Conservation (phyloP, 1,140 invertebrate species). For the Brachionus manjavacas region DNA sequence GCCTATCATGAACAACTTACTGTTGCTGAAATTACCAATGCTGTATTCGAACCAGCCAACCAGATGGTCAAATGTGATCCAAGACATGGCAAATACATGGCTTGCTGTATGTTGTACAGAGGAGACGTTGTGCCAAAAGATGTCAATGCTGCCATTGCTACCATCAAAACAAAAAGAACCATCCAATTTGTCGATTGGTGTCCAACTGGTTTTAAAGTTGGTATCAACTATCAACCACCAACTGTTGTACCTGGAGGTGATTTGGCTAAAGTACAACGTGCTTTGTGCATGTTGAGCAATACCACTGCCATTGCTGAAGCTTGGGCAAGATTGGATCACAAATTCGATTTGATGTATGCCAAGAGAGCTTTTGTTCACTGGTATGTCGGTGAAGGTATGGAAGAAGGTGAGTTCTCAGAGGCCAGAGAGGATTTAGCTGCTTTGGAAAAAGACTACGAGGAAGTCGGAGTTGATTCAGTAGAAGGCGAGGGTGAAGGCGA, state of each 20-base stretch:
- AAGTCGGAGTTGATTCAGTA: conserved; percentile 59
- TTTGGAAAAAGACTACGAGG: conserved; percentile 47
- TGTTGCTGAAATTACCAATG: conserved; percentile 78
- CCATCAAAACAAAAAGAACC: conserved; percentile 70
- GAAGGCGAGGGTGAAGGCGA: conserved; percentile 42
- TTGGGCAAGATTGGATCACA: conserved; percentile 65
- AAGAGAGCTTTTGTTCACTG: conserved; percentile 46
- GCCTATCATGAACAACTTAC: conserved; percentile 57
- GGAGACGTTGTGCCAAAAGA: conserved; percentile 67
- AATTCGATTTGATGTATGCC: conserved; percentile 46
- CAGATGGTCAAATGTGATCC: conserved; percentile 88
- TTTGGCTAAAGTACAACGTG: conserved; percentile 62
- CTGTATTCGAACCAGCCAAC: conserved; percentile 79
- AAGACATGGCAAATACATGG: conserved; percentile 63
- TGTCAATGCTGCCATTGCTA: conserved; percentile 76
- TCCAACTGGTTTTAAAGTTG: conserved; percentile 70
- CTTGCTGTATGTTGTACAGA: conserved; percentile 52
- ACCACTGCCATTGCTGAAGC: conserved; percentile 74
- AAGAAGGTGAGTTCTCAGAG: conserved; percentile 56
- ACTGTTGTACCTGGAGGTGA: conserved; percentile 71
- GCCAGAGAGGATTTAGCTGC: conserved; percentile 48
- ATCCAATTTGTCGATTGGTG: conserved; percentile 88
- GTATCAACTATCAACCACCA: conserved; percentile 71
- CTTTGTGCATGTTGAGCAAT: conserved; percentile 74
- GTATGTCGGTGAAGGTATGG: conserved; percentile 60